These are phyloP conservation scores for Charaxes varanes DNA, from an alignment of 1,140 invertebrate species.

Conservation along the genomic window DNA sequence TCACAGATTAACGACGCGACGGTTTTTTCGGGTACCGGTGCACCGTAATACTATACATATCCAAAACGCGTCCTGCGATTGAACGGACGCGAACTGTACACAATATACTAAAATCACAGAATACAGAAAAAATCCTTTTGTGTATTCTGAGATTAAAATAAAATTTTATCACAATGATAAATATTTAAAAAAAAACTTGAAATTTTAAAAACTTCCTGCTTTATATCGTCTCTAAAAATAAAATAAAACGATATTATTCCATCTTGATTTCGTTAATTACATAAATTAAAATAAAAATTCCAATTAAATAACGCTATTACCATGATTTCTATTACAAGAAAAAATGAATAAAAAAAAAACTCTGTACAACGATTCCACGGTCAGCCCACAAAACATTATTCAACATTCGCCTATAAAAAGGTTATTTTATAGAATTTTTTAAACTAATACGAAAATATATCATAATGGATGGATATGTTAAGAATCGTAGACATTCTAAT, in stretches of 20 bases:
- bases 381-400: too few relatives aligned
- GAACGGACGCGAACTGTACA: constrained; percentile 44
- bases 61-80: constrained; percentile 50
- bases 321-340: constrained; percentile 50
- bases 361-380: too few relatives aligned
- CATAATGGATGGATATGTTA: too few relatives aligned
- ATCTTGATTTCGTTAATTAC: constrained; percentile 22
- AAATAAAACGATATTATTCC: constrained; percentile 21
- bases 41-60: constrained; percentile 26
- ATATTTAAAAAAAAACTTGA: constrained; percentile 26
- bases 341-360: constrained; percentile 43
- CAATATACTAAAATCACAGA: constrained; percentile 48
- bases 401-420: too few relatives aligned
- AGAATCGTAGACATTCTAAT: too few relatives aligned
- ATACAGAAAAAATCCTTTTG: too few relatives aligned
- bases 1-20: constrained; percentile 39
- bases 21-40: constrained; percentile 18
- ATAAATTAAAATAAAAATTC: constrained; percentile 25
- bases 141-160: too few relatives aligned
- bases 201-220: constrained; percentile 21
- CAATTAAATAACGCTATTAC: constrained; percentile 16
- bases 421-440: too few relatives aligned
- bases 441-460: too few relatives aligned
- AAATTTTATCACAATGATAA: constrained; percentile 42
- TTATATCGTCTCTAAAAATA: constrained; percentile 24